Base-by-base conservation (phyloP, 2,113 vertebrate species). In the Eptesicus fuscus region DNA sequence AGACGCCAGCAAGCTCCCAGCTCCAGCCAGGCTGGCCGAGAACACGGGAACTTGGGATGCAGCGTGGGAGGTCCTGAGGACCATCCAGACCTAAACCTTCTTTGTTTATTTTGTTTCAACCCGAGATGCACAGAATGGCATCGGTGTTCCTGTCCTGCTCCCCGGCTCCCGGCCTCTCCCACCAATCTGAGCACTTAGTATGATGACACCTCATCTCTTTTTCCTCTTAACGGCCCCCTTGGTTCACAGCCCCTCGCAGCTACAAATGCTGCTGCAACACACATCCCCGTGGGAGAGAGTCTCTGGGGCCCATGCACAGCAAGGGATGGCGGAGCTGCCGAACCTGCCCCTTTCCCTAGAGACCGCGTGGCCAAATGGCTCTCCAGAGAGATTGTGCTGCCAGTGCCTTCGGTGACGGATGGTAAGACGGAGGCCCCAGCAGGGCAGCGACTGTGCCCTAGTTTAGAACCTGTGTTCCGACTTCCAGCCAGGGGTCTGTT, bases 261-360 rank as follows among this genome's bases (percentile, higher is more conserved):
- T 69, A n/a, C n/a, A 51, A 23, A 22, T 2, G 9, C 56, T 17
- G 12, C 56, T 67, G 12, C 9, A 44, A 17, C 28, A 63, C 23
- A 71, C 37, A 30, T 23, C n/a, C 28, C n/a, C 11, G 9, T 8
- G 63, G 1, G 9, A 69, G 63, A 65, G 70, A 11, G 17, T 74
- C n/a, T 44, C 56, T 30, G 32, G 49, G 73, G 51, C 71, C 67
- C 37, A 63, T 3, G 17, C 23, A 11, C 9, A 22, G 53, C 7
- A 0, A 0, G 32, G 37, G 61, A 59, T 42, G 7, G 2, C 5
- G 2, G 44, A n/a, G 61, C 67, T 35, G 1, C 23, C 0, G 40
- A 83, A 47, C 11, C 18, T 9, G 7, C 5, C 12, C 20, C 40
- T n/a, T 51, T 76, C 63, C 25, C 70, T 83, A 56, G 89, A 28